phyloP scores from a whole-genome alignment of 2,797 vertebrate genomes.

The Acropternis orthonyx region DNA sequence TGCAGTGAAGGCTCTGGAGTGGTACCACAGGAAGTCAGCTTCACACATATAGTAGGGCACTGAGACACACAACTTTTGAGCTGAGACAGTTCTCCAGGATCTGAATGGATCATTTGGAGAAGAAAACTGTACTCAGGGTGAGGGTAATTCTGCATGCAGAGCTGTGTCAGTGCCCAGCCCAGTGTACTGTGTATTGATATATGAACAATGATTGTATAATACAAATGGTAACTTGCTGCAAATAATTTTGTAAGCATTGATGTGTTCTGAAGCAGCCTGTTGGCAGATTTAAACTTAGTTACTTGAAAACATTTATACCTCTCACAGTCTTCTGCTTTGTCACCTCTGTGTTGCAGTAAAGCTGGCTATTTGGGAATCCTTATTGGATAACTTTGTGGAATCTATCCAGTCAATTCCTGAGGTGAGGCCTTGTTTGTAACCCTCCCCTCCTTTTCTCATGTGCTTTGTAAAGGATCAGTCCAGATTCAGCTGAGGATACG shows the following conservation, averaged over 20 bases:
- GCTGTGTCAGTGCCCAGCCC: not conserved
- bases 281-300: not conserved
- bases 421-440: conserved; percentile 72
- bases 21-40: not conserved
- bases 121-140: accelerated
- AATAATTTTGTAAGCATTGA: not conserved
- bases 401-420: conserved; percentile 98
- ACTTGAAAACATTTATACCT: not conserved
- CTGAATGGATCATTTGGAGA: not conserved
- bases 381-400: conserved; percentile 93
- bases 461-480: not conserved
- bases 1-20: not conserved
- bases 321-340: conserved; percentile 1
- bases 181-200: not conserved
- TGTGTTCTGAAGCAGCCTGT: not conserved
- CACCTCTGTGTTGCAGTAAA: conserved; percentile 83
- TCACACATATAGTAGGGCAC: accelerated
- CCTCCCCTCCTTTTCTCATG: not conserved
- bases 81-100: not conserved
- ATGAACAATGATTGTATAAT: not conserved
- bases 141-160: not conserved
- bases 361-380: conserved; percentile 95
- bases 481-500: not conserved
- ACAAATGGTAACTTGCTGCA: not conserved
- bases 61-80: not conserved